A percentile compares a stretch with the other conserved stretches of the same genome.
Evolutionary conservation across 2,797 vertebrate genomes (phyloP).

Genomic region (Lutjanus argentimaculatus): DNA sequence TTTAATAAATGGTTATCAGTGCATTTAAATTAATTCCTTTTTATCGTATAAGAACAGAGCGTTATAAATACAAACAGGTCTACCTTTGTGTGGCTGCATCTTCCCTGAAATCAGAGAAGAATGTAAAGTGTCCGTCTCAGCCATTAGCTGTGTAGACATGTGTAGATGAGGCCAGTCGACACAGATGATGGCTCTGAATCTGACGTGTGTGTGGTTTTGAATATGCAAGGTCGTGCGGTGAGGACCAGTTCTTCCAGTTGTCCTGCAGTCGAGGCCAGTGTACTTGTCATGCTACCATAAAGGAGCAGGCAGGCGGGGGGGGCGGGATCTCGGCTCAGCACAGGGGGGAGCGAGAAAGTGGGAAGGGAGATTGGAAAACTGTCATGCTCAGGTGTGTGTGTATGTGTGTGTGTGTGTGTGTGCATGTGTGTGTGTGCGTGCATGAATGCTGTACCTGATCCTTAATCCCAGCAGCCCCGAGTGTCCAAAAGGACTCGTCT

Average conservation of each 20-base stretch:
- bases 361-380: constrained; percentile 76
- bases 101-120: constrained; percentile 60
- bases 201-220: constrained; percentile 89
- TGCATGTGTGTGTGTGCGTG: constrained; percentile 18
- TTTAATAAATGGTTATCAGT: constrained; percentile 3
- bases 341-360: constrained; percentile 80
- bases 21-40: constrained; percentile 8
- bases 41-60: background rate
- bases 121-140: constrained; percentile 52
- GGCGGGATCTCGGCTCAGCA: constrained; percentile 53
- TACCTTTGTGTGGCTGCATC: constrained; percentile 63
- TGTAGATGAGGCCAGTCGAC: constrained; percentile 84
- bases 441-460: constrained; percentile 64
- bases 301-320: constrained; percentile 77
- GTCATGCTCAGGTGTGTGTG: constrained; percentile 77
- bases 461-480: constrained; percentile 52
- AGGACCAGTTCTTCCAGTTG: constrained; percentile 95
- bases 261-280: constrained; percentile 88
- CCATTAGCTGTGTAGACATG: constrained; percentile 75
- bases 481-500: constrained; percentile 54
- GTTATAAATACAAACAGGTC: constrained; percentile 20
- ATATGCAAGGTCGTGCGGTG: constrained; percentile 89
- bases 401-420: constrained; percentile 55
- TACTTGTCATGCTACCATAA: constrained; percentile 89
- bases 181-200: constrained; percentile 71